Conservation (phyloP, 1,140 invertebrate genomes). For the Bathynomus jamesi region DNA sequence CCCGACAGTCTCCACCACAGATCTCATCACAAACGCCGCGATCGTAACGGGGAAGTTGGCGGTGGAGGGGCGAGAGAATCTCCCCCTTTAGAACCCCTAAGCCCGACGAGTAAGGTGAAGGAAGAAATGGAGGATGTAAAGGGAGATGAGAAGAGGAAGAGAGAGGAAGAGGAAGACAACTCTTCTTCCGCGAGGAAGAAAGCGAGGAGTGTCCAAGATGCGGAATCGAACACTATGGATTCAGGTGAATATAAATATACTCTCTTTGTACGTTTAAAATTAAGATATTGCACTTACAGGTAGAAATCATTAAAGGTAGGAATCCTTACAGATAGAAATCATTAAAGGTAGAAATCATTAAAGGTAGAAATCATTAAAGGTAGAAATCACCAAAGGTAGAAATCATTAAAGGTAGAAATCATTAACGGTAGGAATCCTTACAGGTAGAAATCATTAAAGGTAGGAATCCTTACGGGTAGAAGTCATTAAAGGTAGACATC, state of each 20-base stretch:
- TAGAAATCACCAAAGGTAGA: too few relatives aligned
- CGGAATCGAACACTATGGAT: conserved; percentile 77
- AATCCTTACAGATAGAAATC: too few relatives aligned
- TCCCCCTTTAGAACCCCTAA: conserved; percentile 42
- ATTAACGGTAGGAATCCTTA: too few relatives aligned
- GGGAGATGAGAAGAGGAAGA: conserved; percentile 29
- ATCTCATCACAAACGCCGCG: conserved; percentile 43
- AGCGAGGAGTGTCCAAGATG: conserved; percentile 65
- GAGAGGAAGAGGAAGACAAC: conserved; percentile 29
- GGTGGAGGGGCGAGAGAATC: conserved; percentile 54
- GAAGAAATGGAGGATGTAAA: conserved; percentile 21
- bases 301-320: too few relatives aligned
- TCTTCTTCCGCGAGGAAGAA: conserved; percentile 39
- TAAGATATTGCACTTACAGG: not conserved
- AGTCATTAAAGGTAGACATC: too few relatives aligned
- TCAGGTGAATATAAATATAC: conserved; percentile 69
- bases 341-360: too few relatives aligned
- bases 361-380: too few relatives aligned
- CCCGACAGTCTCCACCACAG: conserved; percentile 57
- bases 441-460: too few relatives aligned
- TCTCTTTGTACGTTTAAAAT: not conserved
- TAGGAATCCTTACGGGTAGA: too few relatives aligned
- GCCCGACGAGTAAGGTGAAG: conserved; percentile 16
- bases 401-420: too few relatives aligned
- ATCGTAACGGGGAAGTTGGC: conserved; percentile 53